Percentiles rank a stretch among this genome's conserved stretches.
These are phyloP conservation scores for Lepidurus arcticus DNA, from an alignment of 1,140 invertebrate genomes.

Conservation along the genomic window DNA sequence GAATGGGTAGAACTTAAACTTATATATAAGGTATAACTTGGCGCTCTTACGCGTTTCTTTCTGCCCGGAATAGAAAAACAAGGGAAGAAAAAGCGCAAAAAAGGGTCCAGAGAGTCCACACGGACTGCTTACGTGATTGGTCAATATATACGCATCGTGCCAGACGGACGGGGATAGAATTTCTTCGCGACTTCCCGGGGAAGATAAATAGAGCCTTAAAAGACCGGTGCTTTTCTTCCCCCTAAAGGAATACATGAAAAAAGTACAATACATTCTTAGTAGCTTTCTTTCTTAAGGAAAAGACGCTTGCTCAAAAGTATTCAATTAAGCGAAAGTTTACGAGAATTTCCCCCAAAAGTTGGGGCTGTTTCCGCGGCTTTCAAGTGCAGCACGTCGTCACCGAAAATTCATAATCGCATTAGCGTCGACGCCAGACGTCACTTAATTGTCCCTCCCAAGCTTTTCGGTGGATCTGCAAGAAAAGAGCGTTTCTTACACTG, in stretches of 20 bases:
- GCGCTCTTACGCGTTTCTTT: neutral
- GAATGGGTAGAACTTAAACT: neutral
- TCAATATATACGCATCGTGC: too few species aligned
- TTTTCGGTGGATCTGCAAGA: too few species aligned
- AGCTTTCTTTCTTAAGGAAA: neutral
- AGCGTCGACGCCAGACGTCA: slow-evolving; percentile 9
- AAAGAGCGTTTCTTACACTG: too few species aligned
- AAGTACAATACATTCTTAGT: neutral
- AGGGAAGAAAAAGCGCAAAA: too few species aligned
- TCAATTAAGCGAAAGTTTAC: neutral
- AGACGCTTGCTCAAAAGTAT: neutral
- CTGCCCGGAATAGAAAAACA: neutral
- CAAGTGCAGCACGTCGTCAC: slow-evolving; percentile 13
- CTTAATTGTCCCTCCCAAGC: slow-evolving; percentile 2
- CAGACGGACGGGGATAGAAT: too few species aligned
- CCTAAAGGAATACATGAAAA: too few species aligned
- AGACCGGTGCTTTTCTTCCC: too few species aligned
- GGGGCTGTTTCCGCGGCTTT: neutral
- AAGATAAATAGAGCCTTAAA: too few species aligned
- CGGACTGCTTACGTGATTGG: too few species aligned
- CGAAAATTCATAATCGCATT: slow-evolving; percentile 16
- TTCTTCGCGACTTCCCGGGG: too few species aligned
- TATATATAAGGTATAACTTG: neutral
- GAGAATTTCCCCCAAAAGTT: neutral
- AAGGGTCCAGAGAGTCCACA: too few species aligned